These are phyloP conservation scores for Orientallactaga sibirica DNA, from an alignment of 2,797 vertebrate species.

Conservation along the genomic window DNA sequence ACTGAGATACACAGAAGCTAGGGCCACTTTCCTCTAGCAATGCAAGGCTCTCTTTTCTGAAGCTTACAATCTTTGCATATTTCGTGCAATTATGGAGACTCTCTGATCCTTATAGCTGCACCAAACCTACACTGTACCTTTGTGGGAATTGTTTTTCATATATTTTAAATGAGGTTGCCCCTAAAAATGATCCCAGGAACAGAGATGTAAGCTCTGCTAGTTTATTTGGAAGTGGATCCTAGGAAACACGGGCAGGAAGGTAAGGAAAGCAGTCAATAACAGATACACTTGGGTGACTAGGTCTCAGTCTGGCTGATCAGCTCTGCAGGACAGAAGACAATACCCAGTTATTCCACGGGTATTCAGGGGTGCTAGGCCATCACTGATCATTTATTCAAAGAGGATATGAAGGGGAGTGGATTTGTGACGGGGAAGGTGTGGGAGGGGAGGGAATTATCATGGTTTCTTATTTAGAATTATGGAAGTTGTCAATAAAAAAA, in stretches of 20 bases:
- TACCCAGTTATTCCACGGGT: not conserved
- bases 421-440: no score
- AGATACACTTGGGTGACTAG: not conserved
- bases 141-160: not conserved
- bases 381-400: not conserved
- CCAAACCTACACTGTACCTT: not conserved
- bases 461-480: no score
- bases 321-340: not conserved
- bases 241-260: not conserved
- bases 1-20: not conserved
- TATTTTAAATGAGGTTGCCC: not conserved
- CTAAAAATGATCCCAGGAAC: not conserved
- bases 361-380: not conserved
- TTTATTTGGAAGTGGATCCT: constrained; percentile 8
- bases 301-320: not conserved
- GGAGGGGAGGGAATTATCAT: no score
- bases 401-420: not conserved
- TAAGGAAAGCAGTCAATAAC: not conserved
- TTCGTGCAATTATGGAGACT: not conserved
- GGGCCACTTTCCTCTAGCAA: not conserved
- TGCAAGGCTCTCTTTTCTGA: not conserved
- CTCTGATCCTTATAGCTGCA: not conserved
- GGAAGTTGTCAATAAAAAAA: no score
- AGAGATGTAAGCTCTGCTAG: not conserved
- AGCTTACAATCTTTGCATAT: not conserved